Evolutionary conservation across 2,797 vertebrate species (phyloP).

Genomic region (Sebastes taczanowskii): DNA sequence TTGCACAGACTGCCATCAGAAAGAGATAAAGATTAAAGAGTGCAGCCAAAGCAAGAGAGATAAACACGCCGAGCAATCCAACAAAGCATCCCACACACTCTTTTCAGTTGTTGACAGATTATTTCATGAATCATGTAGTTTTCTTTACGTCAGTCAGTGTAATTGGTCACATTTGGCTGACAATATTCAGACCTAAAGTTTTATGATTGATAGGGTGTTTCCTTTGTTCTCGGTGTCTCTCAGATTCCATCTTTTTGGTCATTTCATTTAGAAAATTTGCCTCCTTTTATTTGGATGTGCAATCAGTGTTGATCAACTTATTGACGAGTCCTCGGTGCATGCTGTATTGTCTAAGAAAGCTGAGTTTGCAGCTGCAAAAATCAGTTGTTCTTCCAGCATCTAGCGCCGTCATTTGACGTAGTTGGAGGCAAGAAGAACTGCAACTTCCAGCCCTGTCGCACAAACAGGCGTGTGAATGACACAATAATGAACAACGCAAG

Average conservation of each 20-base stretch:
- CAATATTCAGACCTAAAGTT: neutral
- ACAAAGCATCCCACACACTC: neutral
- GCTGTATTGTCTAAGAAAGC: neutral
- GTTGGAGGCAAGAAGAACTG: neutral
- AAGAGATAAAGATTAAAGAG: slow-evolving; percentile 49
- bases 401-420: neutral
- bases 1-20: neutral
- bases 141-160: neutral
- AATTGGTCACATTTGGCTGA: neutral
- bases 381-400: neutral
- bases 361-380: neutral
- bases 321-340: neutral
- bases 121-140: neutral
- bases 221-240: neutral
- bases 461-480: too few relatives aligned
- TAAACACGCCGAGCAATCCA: neutral
- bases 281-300: neutral
- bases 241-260: neutral
- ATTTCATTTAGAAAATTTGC: neutral
- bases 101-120: neutral
- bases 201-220: neutral
- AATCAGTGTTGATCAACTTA: neutral
- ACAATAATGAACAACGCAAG: too few relatives aligned
- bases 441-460: fast-evolving
- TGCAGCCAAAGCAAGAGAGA: slow-evolving; percentile 12